Conservation (phyloP, 2,888 invertebrate species). For the Leucozona laternaria region DNA sequence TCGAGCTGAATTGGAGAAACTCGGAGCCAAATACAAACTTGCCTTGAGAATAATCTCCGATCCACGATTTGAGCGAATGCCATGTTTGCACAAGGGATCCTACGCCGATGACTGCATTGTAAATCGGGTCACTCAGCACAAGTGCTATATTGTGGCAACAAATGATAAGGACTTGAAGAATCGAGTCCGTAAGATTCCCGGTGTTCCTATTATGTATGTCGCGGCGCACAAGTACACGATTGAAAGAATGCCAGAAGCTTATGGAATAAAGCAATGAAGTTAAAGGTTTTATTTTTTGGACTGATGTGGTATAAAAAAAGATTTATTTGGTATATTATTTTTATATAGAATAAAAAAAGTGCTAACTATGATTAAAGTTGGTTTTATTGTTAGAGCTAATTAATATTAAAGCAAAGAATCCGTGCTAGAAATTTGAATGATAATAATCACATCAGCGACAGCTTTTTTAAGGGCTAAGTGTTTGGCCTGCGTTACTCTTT, state of each 20-base stretch:
- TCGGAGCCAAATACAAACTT: conserved; percentile 97
- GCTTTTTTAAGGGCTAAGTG: too few relatives aligned
- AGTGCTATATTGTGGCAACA: conserved; percentile 99
- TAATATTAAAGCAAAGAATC: too few relatives aligned
- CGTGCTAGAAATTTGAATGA: too few relatives aligned
- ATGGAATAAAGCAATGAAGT: conserved; percentile 88
- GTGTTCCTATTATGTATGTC: conserved; percentile 99
- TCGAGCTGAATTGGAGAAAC: conserved; percentile 97
- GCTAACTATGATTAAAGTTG: not conserved
- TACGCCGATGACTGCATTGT: conserved; percentile 99
- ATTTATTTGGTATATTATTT: conserved; percentile 52
- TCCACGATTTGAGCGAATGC: conserved; percentile 95
- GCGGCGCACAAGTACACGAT: conserved; percentile 96
- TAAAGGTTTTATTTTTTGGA: not conserved
- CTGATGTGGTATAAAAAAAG: not conserved
- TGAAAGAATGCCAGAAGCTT: conserved; percentile 99
- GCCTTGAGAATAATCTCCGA: conserved; percentile 98
- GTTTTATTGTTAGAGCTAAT: not conserved
- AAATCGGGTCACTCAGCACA: conserved; percentile 97
- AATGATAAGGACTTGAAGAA: conserved; percentile 98
- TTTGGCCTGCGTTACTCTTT: too few relatives aligned
- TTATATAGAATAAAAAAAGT: conserved; percentile 11
- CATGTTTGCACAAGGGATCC: conserved; percentile 98
- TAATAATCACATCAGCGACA: too few relatives aligned
- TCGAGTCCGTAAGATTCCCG: conserved; percentile 98